A percentile compares a stretch with the other conserved stretches of the same genome.
These are phyloP conservation scores for Teleogryllus occipitalis DNA, from an alignment of 1,140 invertebrate genomes.

Conservation along the genomic window DNA sequence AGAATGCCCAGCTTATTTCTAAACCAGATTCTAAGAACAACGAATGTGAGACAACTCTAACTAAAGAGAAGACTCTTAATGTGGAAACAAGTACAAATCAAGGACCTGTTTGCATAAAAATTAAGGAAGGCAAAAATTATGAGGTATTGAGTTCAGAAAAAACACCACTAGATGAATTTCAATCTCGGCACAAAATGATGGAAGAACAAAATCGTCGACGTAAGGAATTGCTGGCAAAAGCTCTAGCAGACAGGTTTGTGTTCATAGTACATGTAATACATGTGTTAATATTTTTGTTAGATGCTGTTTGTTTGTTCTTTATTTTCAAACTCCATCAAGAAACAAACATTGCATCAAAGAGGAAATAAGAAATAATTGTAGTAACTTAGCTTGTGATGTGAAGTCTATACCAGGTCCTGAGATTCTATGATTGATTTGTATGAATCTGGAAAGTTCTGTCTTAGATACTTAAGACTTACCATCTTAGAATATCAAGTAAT, in stretches of 20 bases:
- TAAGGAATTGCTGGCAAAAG: slow-evolving; percentile 59
- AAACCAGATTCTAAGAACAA: neutral
- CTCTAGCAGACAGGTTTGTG: slow-evolving; percentile 57
- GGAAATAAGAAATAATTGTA: neutral
- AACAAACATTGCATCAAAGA: neutral
- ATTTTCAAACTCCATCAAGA: no score
- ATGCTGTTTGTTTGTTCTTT: no score
- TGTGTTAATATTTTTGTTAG: neutral
- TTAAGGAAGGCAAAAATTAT: slow-evolving; percentile 15
- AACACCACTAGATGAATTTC: slow-evolving; percentile 48
- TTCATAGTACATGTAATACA: neutral
- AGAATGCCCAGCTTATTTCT: neutral
- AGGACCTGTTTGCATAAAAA: slow-evolving; percentile 8
- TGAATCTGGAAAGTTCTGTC: no score
- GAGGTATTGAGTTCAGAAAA: slow-evolving; percentile 9
- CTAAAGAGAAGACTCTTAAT: neutral
- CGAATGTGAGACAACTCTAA: neutral
- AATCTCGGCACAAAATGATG: slow-evolving; percentile 59
- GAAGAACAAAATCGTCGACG: slow-evolving; percentile 69
- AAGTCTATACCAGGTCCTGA: no score
- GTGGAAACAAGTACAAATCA: slow-evolving; percentile 15
- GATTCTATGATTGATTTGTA: no score
- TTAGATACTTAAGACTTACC: no score
- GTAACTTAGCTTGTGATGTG: neutral
- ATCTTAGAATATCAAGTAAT: no score